Conservation (phyloP, 2,113 vertebrate genomes). For the Phrynosoma platyrhinos region DNA sequence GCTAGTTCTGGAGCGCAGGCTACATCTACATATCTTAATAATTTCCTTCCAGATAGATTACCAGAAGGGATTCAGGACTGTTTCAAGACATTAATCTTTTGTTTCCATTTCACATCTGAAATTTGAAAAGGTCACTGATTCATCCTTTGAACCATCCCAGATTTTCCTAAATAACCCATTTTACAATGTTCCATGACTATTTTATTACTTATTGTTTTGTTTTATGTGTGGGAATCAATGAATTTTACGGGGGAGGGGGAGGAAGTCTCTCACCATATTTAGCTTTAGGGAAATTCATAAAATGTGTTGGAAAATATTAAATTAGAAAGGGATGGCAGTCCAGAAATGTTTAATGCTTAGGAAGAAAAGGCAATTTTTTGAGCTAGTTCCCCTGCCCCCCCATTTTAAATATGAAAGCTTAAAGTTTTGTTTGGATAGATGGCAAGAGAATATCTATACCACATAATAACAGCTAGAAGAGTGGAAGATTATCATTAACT, state of each 20-base stretch:
- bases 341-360: not conserved
- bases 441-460: not conserved
- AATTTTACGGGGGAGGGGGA: not conserved
- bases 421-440: not conserved
- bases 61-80: not conserved
- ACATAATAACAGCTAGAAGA: not conserved
- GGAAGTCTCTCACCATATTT: not conserved
- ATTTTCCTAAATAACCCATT: constrained; percentile 15
- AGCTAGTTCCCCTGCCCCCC: too few species aligned
- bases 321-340: constrained; percentile 4
- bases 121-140: constrained; percentile 3
- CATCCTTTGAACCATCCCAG: constrained; percentile 7
- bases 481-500: constrained; percentile 5
- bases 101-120: constrained; percentile 7
- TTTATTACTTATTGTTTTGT: constrained; percentile 20
- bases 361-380: not conserved
- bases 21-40: constrained; percentile 8
- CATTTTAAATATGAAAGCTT: not conserved
- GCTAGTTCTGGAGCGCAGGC: not conserved
- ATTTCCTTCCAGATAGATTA: constrained; percentile 16
- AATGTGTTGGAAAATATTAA: not conserved
- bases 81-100: constrained; percentile 7
- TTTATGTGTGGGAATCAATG: constrained; percentile 5
- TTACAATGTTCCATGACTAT: constrained; percentile 1
- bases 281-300: constrained; percentile 17